Percentiles rank a stretch among this genome's conserved stretches.
Conservation (phyloP, 2,113 vertebrate genomes). For the Mandrillus leucophaeus region DNA sequence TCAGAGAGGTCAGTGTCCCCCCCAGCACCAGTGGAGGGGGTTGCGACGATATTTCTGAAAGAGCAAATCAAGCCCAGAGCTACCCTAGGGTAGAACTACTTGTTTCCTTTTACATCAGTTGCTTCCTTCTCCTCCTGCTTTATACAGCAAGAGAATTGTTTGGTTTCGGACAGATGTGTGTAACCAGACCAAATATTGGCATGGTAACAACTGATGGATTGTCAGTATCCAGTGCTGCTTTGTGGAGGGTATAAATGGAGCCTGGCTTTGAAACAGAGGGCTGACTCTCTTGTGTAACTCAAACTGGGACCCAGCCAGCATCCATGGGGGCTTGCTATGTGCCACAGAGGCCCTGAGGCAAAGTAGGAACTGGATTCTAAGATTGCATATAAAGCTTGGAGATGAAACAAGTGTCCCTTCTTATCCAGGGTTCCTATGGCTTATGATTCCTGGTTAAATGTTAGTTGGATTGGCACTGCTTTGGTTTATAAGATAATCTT, state of each 20-base stretch:
- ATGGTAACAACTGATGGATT: constrained; percentile 77
- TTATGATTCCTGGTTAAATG: not conserved
- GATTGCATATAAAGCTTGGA: not conserved
- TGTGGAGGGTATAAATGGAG: constrained; percentile 66
- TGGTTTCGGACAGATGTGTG: constrained; percentile 78
- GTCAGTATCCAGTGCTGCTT: constrained; percentile 66
- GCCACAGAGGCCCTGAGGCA: not conserved
- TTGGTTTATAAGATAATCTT: not conserved
- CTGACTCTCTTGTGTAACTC: constrained; percentile 60
- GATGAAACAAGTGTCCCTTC: constrained; percentile 8
- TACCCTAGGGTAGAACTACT: constrained; percentile 63
- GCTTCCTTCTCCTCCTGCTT: constrained; percentile 76
- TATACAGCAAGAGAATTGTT: constrained; percentile 81
- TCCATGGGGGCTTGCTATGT: not conserved
- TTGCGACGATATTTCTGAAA: constrained; percentile 50
- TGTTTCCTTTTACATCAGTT: constrained; percentile 65
- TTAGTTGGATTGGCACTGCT: not conserved
- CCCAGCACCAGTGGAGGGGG: constrained; percentile 1
- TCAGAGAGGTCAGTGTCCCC: constrained; percentile 65
- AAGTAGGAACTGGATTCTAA: constrained; percentile 31
- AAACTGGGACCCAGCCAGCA: constrained; percentile 51
- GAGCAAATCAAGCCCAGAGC: constrained; percentile 55
- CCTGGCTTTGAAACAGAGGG: constrained; percentile 54
- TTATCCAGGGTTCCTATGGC: not conserved
- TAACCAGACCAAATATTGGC: constrained; percentile 64